A percentile compares a stretch with the other conserved stretches of the same genome.
Evolutionary conservation across 2,797 vertebrate genomes (phyloP).

Genomic region (Antennarius maculatus): DNA sequence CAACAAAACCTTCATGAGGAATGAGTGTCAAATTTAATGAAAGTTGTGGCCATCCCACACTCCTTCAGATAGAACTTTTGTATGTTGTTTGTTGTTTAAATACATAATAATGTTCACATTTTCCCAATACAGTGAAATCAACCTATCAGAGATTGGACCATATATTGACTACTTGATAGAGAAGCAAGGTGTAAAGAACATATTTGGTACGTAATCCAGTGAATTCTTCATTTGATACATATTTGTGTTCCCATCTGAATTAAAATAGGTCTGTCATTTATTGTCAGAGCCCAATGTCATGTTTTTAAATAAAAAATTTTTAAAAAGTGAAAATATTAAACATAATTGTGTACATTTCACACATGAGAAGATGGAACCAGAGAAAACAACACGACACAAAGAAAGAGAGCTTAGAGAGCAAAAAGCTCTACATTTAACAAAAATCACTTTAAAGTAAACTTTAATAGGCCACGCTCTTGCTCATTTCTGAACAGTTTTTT

Average conservation of each 20-base stretch:
- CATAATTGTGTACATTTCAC: too few species aligned
- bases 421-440: too few species aligned
- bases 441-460: too few species aligned
- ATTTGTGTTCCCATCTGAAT: slow-evolving; percentile 2
- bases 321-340: too few species aligned
- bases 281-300: too few species aligned
- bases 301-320: too few species aligned
- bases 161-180: slow-evolving; percentile 90
- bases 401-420: too few species aligned
- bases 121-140: slow-evolving; percentile 85
- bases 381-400: too few species aligned
- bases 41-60: background rate
- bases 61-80: background rate
- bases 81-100: slow-evolving; percentile 6
- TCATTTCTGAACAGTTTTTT: too few species aligned
- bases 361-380: too few species aligned
- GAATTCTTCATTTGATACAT: slow-evolving; percentile 8
- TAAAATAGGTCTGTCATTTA: background rate
- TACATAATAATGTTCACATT: slow-evolving; percentile 10
- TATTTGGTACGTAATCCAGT: slow-evolving; percentile 89
- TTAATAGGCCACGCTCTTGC: too few species aligned
- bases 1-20: background rate
- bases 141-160: slow-evolving; percentile 82
- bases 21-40: background rate
- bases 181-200: slow-evolving; percentile 85